phyloP scores from a whole-genome alignment of 2,797 vertebrate genomes.

The Brachymystax lenok region DNA sequence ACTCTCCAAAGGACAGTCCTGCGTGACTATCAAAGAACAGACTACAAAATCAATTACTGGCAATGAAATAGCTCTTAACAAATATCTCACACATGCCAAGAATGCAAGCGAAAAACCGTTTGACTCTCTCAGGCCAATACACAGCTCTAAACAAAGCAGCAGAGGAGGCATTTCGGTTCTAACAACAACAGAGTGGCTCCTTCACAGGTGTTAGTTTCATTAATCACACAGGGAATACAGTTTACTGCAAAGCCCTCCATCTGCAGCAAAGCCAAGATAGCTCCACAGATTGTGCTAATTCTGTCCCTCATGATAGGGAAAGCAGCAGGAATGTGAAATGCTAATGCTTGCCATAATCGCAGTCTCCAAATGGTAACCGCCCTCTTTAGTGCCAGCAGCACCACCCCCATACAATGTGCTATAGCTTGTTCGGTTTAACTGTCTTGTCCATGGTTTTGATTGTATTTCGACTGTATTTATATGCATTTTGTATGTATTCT shows the following conservation, averaged over 20 bases:
- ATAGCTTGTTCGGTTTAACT: background rate
- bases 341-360: slow-evolving; percentile 54
- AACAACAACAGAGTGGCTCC: slow-evolving; percentile 32
- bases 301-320: slow-evolving; percentile 40
- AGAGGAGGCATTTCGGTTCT: slow-evolving; percentile 24
- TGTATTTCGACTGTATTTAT: background rate
- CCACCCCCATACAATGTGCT: slow-evolving; percentile 36
- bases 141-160: slow-evolving; percentile 15
- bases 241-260: slow-evolving; percentile 57
- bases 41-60: slow-evolving; percentile 59
- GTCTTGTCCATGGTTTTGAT: background rate
- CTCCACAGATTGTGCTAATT: slow-evolving; percentile 44
- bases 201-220: slow-evolving; percentile 62
- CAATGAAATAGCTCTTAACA: slow-evolving; percentile 40
- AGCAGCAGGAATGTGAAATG: slow-evolving; percentile 56
- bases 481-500: background rate
- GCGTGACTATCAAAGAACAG: slow-evolving; percentile 33
- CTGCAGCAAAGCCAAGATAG: slow-evolving; percentile 58
- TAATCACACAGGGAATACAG: slow-evolving; percentile 61
- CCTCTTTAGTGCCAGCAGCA: slow-evolving; percentile 53
- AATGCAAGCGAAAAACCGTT: slow-evolving; percentile 18
- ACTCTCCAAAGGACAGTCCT: slow-evolving; percentile 28
- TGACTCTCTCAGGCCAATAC: slow-evolving; percentile 17
- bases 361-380: slow-evolving; percentile 50
- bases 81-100: slow-evolving; percentile 45